phyloP scores from a whole-genome alignment of 2,113 vertebrate species.

The Epinephelus fuscoguttatus region DNA sequence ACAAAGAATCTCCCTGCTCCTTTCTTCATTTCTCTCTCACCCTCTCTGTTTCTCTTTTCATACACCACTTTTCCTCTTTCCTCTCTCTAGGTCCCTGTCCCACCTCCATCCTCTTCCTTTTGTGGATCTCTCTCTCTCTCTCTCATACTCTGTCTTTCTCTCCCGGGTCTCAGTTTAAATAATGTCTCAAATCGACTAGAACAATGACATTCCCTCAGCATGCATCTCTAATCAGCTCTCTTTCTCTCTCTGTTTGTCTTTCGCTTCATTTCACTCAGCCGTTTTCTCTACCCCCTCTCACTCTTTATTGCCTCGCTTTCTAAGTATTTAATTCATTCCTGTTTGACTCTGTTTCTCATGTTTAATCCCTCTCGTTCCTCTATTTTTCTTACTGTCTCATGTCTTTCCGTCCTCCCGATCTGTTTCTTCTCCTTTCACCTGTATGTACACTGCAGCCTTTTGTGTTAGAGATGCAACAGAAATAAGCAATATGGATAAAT shows the following conservation, averaged over 20 bases:
- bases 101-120: constrained; percentile 47
- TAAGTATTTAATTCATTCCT: constrained; percentile 66
- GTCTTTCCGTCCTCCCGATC: constrained; percentile 21
- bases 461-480: constrained; percentile 33
- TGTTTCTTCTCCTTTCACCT: constrained; percentile 21
- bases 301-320: constrained; percentile 57
- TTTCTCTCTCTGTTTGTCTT: constrained; percentile 76
- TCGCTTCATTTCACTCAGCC: constrained; percentile 66
- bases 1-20: neutral
- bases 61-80: constrained; percentile 19
- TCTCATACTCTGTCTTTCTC: constrained; percentile 48
- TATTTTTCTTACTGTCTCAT: constrained; percentile 39
- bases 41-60: constrained; percentile 32
- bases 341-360: constrained; percentile 49
- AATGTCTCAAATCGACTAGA: constrained; percentile 83
- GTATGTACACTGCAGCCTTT: constrained; percentile 18
- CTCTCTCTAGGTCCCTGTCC: constrained; percentile 41
- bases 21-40: neutral
- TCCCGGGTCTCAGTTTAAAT: constrained; percentile 79
- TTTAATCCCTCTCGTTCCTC: constrained; percentile 31
- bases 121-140: constrained; percentile 45
- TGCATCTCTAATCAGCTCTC: constrained; percentile 80
- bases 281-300: constrained; percentile 33
- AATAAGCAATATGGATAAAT: constrained; percentile 33
- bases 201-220: constrained; percentile 82